A percentile compares a stretch with the other conserved stretches of the same genome.
Evolutionary conservation across 2,113 vertebrate genomes (phyloP).

Genomic region (Sakesphorus luctuosus): DNA sequence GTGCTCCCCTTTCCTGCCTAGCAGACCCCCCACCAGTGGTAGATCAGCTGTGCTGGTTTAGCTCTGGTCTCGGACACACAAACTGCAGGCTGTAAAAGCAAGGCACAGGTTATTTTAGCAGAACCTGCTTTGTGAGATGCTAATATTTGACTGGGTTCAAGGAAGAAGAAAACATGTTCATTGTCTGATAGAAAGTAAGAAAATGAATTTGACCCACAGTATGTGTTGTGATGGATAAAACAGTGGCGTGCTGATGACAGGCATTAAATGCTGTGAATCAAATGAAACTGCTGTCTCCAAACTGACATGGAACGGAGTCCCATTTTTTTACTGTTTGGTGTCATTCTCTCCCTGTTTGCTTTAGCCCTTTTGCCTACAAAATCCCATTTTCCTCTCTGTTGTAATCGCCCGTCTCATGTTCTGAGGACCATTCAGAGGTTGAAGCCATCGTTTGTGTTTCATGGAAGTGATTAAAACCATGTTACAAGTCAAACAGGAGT

Average conservation of each 20-base stretch:
- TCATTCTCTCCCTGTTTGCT: background rate
- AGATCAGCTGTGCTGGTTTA: background rate
- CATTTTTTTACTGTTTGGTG: background rate
- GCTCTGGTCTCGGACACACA: background rate
- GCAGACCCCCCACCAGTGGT: background rate
- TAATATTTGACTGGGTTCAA: background rate
- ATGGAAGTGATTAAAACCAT: constrained; percentile 80
- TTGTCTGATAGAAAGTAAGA: background rate
- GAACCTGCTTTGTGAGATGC: background rate
- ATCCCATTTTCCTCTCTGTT: constrained; percentile 48
- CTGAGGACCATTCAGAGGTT: constrained; percentile 40
- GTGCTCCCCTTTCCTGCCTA: background rate
- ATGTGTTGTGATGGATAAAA: background rate
- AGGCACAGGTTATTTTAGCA: constrained; percentile 13
- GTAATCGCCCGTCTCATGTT: constrained; percentile 62
- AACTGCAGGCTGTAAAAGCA: background rate
- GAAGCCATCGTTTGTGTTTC: constrained; percentile 64
- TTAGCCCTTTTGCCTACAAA: constrained; percentile 20
- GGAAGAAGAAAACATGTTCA: background rate
- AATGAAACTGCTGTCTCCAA: background rate
- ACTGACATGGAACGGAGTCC: background rate
- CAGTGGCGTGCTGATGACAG: background rate
- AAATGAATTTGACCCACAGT: background rate
- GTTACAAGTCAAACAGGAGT: constrained; percentile 72
- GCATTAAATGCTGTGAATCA: background rate